phyloP scores from a whole-genome alignment of 2,888 invertebrate species.

The Ormyrus pomaceus region DNA sequence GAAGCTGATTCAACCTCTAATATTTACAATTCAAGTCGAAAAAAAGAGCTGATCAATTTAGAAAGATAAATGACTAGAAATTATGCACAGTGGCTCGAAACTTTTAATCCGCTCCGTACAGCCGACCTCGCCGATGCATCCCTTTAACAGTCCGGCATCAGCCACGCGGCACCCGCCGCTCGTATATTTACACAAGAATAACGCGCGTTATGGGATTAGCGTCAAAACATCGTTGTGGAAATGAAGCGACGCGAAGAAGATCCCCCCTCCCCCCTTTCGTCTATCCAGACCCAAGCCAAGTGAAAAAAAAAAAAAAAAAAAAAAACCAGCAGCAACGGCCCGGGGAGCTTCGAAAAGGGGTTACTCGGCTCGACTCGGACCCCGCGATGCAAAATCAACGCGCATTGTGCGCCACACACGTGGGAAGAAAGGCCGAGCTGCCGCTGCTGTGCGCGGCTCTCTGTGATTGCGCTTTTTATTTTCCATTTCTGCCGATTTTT shows the following conservation, averaged over 20 bases:
- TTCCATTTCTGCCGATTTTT: too few relatives aligned
- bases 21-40: neutral
- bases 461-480: too few relatives aligned
- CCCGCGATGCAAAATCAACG: slow-evolving; percentile 71
- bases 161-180: slow-evolving; percentile 49
- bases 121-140: neutral
- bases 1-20: too few relatives aligned
- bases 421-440: slow-evolving; percentile 43
- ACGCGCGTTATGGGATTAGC: slow-evolving; percentile 72
- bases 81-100: neutral
- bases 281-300: slow-evolving; percentile 34
- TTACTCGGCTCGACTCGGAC: slow-evolving; percentile 55
- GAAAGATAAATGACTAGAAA: neutral
- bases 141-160: slow-evolving; percentile 45
- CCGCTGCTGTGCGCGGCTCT: too few relatives aligned
- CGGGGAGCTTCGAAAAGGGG: neutral
- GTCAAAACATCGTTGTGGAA: slow-evolving; percentile 72
- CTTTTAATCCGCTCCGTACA: neutral
- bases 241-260: slow-evolving; percentile 53
- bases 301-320: slow-evolving; percentile 1
- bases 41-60: neutral
- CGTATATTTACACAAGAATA: slow-evolving; percentile 71
- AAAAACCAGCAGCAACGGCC: slow-evolving; percentile 41
- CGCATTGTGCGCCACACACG: slow-evolving; percentile 62
- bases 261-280: neutral